Conservation (phyloP, 2,797 vertebrate genomes). For the Aulostomus chinensis region DNA sequence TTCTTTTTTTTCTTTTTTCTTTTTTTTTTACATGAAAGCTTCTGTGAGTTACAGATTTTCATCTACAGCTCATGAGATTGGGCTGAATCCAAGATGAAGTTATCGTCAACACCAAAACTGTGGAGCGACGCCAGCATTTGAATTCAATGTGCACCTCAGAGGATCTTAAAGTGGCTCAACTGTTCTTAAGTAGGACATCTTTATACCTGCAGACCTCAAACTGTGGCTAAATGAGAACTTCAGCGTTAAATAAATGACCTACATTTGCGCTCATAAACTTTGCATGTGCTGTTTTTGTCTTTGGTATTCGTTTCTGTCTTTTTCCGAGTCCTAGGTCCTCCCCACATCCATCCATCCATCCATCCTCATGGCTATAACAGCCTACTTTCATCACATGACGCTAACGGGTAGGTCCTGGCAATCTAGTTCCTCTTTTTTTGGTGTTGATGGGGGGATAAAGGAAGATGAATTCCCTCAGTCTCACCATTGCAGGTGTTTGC, state of each 20-base stretch:
- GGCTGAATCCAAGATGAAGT: too few species aligned
- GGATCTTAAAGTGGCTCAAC: too few species aligned
- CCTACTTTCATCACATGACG: conserved; percentile 64
- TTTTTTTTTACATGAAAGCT: too few species aligned
- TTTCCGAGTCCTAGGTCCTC: conserved; percentile 16
- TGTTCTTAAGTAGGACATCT: too few species aligned
- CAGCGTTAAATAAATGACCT: not conserved
- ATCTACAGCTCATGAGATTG: too few species aligned
- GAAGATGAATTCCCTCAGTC: conserved; percentile 75
- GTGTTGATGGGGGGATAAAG: conserved; percentile 75
- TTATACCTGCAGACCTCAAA: too few species aligned
- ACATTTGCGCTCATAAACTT: conserved; percentile 2
- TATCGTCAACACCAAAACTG: too few species aligned
- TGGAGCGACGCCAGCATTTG: too few species aligned
- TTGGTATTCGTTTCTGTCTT: conserved; percentile 10
- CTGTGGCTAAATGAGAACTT: too few species aligned
- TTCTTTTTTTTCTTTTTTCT: too few species aligned
- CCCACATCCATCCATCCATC: conserved; percentile 25
- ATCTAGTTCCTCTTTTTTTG: conserved; percentile 62
- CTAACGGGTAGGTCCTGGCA: conserved; percentile 70
- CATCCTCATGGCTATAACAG: conserved; percentile 22
- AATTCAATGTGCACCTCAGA: too few species aligned
- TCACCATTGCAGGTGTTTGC: conserved; percentile 83
- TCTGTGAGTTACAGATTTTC: too few species aligned
- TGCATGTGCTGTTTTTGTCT: not conserved